These are phyloP conservation scores for Acrobasis suavella DNA, from an alignment of 2,888 invertebrate species.

Conservation along the genomic window DNA sequence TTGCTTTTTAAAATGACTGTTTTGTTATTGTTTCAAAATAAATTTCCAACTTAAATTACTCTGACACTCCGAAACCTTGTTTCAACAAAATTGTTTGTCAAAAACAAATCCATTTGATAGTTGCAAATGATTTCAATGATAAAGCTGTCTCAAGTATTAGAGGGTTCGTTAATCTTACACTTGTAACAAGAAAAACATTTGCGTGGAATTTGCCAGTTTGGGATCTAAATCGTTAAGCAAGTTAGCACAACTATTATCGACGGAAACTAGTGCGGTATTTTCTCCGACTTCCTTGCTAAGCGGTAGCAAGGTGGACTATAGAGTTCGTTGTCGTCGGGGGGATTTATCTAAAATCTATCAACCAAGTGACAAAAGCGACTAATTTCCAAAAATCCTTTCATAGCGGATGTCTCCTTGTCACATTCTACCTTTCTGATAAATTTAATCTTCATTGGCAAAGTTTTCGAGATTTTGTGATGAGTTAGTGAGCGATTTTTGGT, in stretches of 20 bases:
- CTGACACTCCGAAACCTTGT: neutral
- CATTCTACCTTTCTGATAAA: no score
- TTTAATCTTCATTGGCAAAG: no score
- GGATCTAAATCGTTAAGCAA: neutral
- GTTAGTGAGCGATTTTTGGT: no score
- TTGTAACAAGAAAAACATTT: conserved; percentile 14
- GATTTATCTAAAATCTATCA: no score
- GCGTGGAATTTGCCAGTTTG: neutral
- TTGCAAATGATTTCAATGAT: conserved; percentile 16
- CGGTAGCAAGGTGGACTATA: no score
- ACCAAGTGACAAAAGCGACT: no score
- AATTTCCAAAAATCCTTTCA: no score
- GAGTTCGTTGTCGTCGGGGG: no score
- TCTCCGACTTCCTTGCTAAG: no score
- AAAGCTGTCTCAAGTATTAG: conserved; percentile 2
- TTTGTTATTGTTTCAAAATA: neutral
- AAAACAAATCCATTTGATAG: conserved; percentile 5
- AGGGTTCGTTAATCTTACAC: neutral
- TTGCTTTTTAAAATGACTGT: neutral
- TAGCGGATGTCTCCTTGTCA: no score
- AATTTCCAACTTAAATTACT: neutral
- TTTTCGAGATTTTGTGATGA: no score
- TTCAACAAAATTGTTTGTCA: neutral
- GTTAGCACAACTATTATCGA: neutral
- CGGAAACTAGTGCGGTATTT: neutral